phyloP scores from a whole-genome alignment of 2,113 vertebrate species.

The Taxidea taxus region DNA sequence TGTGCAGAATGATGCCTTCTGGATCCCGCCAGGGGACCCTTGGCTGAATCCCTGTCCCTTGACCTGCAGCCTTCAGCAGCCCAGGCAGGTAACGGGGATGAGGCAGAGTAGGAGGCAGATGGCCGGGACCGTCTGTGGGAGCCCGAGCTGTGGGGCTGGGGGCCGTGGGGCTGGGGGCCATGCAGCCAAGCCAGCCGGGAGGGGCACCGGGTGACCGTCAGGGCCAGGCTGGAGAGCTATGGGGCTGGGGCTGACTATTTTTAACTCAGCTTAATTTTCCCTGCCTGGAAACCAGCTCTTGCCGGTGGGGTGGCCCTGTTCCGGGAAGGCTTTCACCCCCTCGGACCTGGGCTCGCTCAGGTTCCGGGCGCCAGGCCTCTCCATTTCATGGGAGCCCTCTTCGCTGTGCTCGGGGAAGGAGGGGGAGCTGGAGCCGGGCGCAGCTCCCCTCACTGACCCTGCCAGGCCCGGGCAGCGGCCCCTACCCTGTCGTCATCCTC shows the following conservation, averaged over 20 bases:
- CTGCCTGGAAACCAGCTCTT: conserved; percentile 64
- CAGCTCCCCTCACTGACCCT: conserved; percentile 63
- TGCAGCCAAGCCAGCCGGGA: background rate
- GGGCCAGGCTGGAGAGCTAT: background rate
- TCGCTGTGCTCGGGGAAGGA: background rate
- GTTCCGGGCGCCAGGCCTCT: conserved; percentile 39
- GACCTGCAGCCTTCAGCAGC: background rate
- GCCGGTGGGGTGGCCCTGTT: background rate
- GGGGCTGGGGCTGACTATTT: conserved; percentile 21
- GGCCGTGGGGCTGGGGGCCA: rapidly evolving
- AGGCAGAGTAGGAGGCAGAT: background rate
- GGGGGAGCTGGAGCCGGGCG: conserved; percentile 56
- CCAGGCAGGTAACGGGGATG: background rate
- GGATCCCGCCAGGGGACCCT: background rate
- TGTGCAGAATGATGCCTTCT: background rate
- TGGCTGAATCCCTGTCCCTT: background rate
- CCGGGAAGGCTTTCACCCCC: conserved; percentile 44
- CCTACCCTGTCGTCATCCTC: conserved; percentile 69
- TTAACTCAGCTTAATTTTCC: conserved; percentile 63
- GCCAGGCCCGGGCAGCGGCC: background rate
- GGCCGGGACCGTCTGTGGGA: background rate
- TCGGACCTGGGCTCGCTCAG: conserved; percentile 39
- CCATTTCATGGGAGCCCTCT: conserved; percentile 19
- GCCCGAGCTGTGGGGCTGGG: background rate
- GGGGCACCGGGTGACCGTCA: background rate